These are phyloP conservation scores for Aphaenogaster floridana DNA, from an alignment of 1,140 invertebrate genomes.

Conservation along the genomic window DNA sequence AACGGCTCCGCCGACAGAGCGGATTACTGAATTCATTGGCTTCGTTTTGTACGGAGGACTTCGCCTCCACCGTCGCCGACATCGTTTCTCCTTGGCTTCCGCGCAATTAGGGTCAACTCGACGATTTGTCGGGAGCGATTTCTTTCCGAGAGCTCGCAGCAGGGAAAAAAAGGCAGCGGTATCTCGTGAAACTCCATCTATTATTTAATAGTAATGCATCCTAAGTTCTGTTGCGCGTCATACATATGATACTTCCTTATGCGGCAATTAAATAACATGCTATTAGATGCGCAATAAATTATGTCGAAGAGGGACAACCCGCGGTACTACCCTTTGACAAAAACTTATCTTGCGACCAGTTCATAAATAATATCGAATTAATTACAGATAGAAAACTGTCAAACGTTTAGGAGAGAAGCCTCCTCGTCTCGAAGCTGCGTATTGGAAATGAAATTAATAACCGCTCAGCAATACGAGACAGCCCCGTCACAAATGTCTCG, in stretches of 20 bases:
- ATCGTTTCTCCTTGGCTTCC: constrained; percentile 51
- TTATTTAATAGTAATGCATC: constrained; percentile 16
- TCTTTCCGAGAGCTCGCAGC: constrained; percentile 12
- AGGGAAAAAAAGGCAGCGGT: constrained; percentile 15
- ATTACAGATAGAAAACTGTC: neutral
- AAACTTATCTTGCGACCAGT: neutral
- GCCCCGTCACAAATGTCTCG: neutral
- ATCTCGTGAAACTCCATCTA: neutral
- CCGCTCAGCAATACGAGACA: neutral
- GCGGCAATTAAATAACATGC: constrained; percentile 12
- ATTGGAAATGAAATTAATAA: constrained; percentile 45
- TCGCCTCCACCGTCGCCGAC: constrained; percentile 32
- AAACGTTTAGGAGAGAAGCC: neutral
- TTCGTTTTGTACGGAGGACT: constrained; percentile 52
- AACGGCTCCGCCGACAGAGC: constrained; percentile 44
- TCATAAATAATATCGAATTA: constrained; percentile 41
- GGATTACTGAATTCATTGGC: constrained; percentile 52
- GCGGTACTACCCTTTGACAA: neutral
- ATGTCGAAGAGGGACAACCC: neutral
- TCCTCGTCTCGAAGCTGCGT: neutral
- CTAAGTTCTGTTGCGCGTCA: neutral
- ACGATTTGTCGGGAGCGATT: constrained; percentile 57
- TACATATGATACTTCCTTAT: neutral
- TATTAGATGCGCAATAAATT: constrained; percentile 1
- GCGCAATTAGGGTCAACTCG: constrained; percentile 73